These are phyloP conservation scores for Hippocampus mohnikei DNA, from an alignment of 2,113 vertebrate species.

Conservation along the genomic window DNA sequence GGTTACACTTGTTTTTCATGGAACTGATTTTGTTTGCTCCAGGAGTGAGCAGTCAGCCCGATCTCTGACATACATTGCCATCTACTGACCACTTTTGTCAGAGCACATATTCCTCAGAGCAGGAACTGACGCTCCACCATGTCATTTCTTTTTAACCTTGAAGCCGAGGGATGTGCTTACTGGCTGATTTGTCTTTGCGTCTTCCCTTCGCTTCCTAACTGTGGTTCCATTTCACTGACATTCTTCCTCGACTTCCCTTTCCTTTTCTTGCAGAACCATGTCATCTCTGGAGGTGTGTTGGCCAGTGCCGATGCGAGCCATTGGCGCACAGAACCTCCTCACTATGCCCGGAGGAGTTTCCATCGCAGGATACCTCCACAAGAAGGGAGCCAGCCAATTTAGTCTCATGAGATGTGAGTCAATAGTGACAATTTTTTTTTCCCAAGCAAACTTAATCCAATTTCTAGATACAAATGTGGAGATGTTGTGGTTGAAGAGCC, in stretches of 20 bases:
- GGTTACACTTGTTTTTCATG: background rate
- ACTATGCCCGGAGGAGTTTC: slow-evolving; percentile 95
- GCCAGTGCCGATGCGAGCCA: slow-evolving; percentile 94
- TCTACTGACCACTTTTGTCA: background rate
- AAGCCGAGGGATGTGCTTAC: background rate
- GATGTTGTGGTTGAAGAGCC: background rate
- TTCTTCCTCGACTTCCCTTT: background rate
- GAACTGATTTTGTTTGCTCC: background rate
- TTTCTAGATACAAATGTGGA: background rate
- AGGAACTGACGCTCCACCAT: background rate
- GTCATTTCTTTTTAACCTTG: background rate
- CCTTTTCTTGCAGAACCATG: slow-evolving; percentile 78
- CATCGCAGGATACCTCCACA: slow-evolving; percentile 89
- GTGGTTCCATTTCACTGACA: background rate
- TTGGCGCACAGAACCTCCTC: slow-evolving; percentile 94
- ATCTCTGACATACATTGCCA: background rate
- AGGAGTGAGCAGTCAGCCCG: background rate
- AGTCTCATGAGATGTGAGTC: slow-evolving; percentile 92
- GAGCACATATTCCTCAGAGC: background rate
- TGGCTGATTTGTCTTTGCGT: background rate
- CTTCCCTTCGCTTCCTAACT: background rate
- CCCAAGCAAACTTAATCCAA: background rate
- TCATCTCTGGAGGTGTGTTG: slow-evolving; percentile 79
- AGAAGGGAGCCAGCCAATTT: slow-evolving; percentile 96
- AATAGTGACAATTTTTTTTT: background rate